Conservation (phyloP, 2,888 invertebrate genomes). For the Epinotia brunnichana region DNA sequence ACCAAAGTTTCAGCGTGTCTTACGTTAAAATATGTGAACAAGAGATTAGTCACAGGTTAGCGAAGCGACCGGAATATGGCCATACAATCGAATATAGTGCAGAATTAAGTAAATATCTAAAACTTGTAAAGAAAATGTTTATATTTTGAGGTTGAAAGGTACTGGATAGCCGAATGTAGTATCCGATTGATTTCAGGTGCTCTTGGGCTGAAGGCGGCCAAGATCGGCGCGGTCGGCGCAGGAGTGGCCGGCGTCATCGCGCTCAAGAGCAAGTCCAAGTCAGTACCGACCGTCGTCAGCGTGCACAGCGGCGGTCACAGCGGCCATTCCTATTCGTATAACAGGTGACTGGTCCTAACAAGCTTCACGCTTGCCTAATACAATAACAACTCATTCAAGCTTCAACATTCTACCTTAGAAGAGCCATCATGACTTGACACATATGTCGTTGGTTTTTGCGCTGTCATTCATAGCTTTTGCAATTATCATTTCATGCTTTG, state of each 20-base stretch:
- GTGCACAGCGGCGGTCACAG: slow-evolving; percentile 40
- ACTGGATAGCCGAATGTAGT: background rate
- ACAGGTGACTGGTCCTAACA: slow-evolving; percentile 49
- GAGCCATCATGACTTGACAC: slow-evolving; percentile 22
- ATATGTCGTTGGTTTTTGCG: background rate
- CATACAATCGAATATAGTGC: no score
- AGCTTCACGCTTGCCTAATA: slow-evolving; percentile 41
- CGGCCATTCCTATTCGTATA: slow-evolving; percentile 51
- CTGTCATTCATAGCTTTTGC: slow-evolving; percentile 32
- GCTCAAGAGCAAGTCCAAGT: slow-evolving; percentile 65
- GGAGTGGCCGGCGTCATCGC: slow-evolving; percentile 72
- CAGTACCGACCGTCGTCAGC: slow-evolving; percentile 48
- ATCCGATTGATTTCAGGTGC: slow-evolving; percentile 21
- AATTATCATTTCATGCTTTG: slow-evolving; percentile 40
- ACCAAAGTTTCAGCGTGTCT: no score
- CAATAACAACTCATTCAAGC: slow-evolving; percentile 38
- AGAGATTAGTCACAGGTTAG: no score
- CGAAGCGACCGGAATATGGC: no score
- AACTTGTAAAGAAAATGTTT: no score
- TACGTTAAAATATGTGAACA: no score
- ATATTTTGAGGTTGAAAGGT: no score
- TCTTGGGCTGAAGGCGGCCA: slow-evolving; percentile 74
- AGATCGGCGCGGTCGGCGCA: slow-evolving; percentile 70
- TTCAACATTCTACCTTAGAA: background rate
- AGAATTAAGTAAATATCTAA: no score